Conservation (phyloP, 2,888 invertebrate genomes). For the Apodemia mormo region DNA sequence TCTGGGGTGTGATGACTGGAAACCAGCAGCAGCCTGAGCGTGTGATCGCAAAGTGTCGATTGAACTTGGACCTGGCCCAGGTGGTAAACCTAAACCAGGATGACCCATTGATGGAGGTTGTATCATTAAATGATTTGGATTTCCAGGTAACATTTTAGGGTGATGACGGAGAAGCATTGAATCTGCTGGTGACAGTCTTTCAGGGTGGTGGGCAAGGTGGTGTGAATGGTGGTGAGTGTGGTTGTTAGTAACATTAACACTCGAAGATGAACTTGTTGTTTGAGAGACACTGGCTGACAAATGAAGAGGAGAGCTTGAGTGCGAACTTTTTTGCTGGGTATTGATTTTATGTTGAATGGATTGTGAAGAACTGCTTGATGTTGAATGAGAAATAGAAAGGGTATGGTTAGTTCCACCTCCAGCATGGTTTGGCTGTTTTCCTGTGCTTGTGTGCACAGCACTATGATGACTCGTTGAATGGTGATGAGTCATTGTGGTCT, state of each 20-base stretch:
- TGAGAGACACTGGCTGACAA: slow-evolving; percentile 80
- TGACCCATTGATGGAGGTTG: slow-evolving; percentile 85
- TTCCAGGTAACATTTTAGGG: slow-evolving; percentile 79
- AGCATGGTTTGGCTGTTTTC: slow-evolving; percentile 80
- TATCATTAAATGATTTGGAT: slow-evolving; percentile 84
- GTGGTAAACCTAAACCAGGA: slow-evolving; percentile 79
- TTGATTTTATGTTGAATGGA: slow-evolving; percentile 84
- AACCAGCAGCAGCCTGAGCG: slow-evolving; percentile 85
- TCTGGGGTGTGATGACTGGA: slow-evolving; percentile 71
- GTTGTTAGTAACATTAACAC: slow-evolving; percentile 79
- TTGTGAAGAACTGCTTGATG: slow-evolving; percentile 84
- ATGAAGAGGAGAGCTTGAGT: slow-evolving; percentile 77
- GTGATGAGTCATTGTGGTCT: slow-evolving; percentile 85
- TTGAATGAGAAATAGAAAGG: slow-evolving; percentile 85
- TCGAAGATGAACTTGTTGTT: slow-evolving; percentile 75
- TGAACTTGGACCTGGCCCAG: slow-evolving; percentile 83
- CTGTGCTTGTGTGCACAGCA: slow-evolving; percentile 84
- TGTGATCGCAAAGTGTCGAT: slow-evolving; percentile 88
- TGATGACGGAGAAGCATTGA: slow-evolving; percentile 76
- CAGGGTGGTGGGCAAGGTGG: slow-evolving; percentile 84
- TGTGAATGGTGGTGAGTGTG: slow-evolving; percentile 87
- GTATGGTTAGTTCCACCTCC: slow-evolving; percentile 81
- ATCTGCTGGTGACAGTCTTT: slow-evolving; percentile 84
- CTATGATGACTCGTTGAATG: slow-evolving; percentile 85
- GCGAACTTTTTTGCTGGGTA: slow-evolving; percentile 74